Conservation (phyloP, 92 coral and sea anemone genomes). For the Siderastrea siderea region DNA sequence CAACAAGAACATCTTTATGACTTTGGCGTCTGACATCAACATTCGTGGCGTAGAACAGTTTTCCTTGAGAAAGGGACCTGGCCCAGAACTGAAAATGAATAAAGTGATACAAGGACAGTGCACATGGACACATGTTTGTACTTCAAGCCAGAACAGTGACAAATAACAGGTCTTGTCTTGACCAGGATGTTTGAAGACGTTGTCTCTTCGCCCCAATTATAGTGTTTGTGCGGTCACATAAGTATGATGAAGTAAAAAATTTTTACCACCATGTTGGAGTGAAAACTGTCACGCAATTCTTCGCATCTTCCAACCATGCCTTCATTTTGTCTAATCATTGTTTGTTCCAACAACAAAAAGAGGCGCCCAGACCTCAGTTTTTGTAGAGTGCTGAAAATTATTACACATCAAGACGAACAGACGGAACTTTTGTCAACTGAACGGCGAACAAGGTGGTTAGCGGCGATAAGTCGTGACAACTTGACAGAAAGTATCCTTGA, state of each 20-base stretch:
- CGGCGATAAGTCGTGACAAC: slow-evolving; percentile 52
- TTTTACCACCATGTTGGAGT: slow-evolving; percentile 9
- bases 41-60: slow-evolving; percentile 44
- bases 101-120: neutral
- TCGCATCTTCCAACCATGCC: slow-evolving; percentile 38
- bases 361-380: slow-evolving; percentile 56
- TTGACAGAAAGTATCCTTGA: slow-evolving; percentile 38
- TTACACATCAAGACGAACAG: slow-evolving; percentile 51
- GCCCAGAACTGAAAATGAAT: slow-evolving; percentile 54
- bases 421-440: slow-evolving; percentile 66
- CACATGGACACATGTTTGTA: too few relatives aligned
- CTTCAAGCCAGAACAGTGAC: too few relatives aligned
- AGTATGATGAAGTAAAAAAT: neutral
- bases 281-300: slow-evolving; percentile 7
- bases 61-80: slow-evolving; percentile 69
- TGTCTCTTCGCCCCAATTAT: neutral
- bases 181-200: too few relatives aligned
- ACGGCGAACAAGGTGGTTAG: slow-evolving; percentile 43
- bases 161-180: too few relatives aligned
- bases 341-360: slow-evolving; percentile 46
- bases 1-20: slow-evolving; percentile 62
- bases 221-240: slow-evolving; percentile 28
- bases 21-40: slow-evolving; percentile 46
- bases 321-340: slow-evolving; percentile 52
- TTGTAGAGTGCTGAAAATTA: slow-evolving; percentile 65